A percentile compares a stretch with the other conserved stretches of the same genome.
Evolutionary conservation across 2,797 vertebrate species (phyloP).

Genomic region (Botia almorhae): DNA sequence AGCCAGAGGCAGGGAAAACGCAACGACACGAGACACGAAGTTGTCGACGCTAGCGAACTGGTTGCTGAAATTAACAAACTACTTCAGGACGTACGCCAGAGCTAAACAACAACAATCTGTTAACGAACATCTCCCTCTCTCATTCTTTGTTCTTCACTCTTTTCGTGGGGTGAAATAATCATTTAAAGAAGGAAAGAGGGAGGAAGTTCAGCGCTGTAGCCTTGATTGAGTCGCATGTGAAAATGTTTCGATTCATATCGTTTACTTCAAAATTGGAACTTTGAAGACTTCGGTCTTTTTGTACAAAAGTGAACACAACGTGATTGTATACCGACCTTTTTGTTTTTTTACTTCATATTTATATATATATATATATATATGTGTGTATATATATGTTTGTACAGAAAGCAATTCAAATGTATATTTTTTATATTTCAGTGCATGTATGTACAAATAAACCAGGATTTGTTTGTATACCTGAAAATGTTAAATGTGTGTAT

Average conservation of each 20-base stretch:
- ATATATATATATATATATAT: conserved; percentile 87
- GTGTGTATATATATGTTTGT: conserved; percentile 76
- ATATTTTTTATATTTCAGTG: conserved; percentile 95
- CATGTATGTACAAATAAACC: conserved; percentile 74
- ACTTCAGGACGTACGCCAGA: conserved; percentile 93
- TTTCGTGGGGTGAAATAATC: conserved; percentile 43
- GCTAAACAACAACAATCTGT: conserved; percentile 71
- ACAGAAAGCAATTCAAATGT: conserved; percentile 86
- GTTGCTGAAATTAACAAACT: conserved; percentile 97
- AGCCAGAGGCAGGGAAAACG: conserved; percentile 78
- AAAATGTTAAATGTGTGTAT: conserved; percentile 1
- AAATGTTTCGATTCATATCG: conserved; percentile 88
- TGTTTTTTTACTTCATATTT: conserved; percentile 97
- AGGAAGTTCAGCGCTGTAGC: conserved; percentile 59
- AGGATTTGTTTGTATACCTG: conserved; percentile 54
- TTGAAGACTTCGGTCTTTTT: conserved; percentile 65
- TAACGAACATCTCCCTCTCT: conserved; percentile 25
- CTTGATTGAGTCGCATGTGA: conserved; percentile 86
- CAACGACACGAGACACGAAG: conserved; percentile 86
- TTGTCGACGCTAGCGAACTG: conserved; percentile 89
- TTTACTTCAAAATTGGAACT: conserved; percentile 87
- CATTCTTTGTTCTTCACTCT: conserved; percentile 35
- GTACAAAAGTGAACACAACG: conserved; percentile 89
- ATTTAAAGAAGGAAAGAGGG: conserved; percentile 40
- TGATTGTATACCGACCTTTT: conserved; percentile 94